Percentiles rank a stretch among this genome's conserved stretches.
phyloP scores from a whole-genome alignment of 1,140 invertebrate genomes.

The Heliconius hewitsoni region DNA sequence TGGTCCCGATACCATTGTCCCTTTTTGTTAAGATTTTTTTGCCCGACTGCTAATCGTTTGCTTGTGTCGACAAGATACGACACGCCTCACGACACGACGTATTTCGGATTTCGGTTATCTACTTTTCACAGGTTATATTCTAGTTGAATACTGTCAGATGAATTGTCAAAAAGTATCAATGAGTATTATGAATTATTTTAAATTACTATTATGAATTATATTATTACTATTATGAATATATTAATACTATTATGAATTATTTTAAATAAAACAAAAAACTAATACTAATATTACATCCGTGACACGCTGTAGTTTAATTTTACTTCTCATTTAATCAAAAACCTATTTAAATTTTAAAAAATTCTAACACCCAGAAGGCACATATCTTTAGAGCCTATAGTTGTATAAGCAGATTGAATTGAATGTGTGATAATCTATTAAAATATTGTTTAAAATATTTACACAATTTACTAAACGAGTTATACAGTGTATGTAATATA shows the following conservation, averaged over 20 bases:
- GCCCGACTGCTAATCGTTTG: constrained; percentile 55
- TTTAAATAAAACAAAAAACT: too few species aligned
- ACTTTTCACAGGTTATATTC: constrained; percentile 28
- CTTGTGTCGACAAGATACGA: constrained; percentile 68
- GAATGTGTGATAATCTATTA: not conserved
- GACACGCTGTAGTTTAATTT: too few species aligned
- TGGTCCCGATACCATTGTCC: constrained; percentile 58
- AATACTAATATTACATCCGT: too few species aligned
- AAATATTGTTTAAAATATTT: not conserved
- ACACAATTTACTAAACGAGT: not conserved
- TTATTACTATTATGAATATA: too few species aligned
- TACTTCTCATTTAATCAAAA: too few species aligned
- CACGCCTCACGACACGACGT: constrained; percentile 50
- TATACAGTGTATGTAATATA: not conserved
- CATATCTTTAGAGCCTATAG: too few species aligned
- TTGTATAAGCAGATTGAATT: too few species aligned
- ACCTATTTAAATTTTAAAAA: too few species aligned
- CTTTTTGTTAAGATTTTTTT: constrained; percentile 56
- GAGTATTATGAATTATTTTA: not conserved
- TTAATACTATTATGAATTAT: not conserved
- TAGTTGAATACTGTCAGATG: not conserved
- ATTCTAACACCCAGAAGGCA: too few species aligned
- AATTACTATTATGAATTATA: too few species aligned
- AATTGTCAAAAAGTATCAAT: not conserved
- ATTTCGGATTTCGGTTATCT: constrained; percentile 30